Evolutionary conservation across 2,888 invertebrate genomes (phyloP), one percentile per base, ranked within the genome.

Genomic region (Lepetodrilus schrolli): DNA sequence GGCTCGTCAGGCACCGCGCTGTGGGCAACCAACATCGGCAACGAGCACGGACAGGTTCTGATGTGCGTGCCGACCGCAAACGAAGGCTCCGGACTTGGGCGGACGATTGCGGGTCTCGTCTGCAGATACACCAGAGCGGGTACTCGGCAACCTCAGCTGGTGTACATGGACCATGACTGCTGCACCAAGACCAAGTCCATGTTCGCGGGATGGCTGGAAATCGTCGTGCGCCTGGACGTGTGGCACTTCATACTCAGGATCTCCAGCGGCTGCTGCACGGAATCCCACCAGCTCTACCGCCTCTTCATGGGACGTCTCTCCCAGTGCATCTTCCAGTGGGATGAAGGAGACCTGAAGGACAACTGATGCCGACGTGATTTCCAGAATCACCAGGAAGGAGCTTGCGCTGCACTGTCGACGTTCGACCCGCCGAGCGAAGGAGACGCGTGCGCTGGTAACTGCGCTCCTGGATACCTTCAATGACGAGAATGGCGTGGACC

Each of bases 81-180:
- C 0, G 83, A 83, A 43, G 82, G 82, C 1, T 17, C 37, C 3
- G 81, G 81, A 4, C 74, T 84, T 0, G 50, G 21, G 0, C 13
- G 21, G 7, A 82, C 84, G 80, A 48, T 74, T 0, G 30, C 20
- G 0, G 84, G 84, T 0, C 30, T 85, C 20, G 49, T 80, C 2
- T 17, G 37, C 3, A 66, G 82, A 3, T 83, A 83, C 74, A 1
- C 8, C n/a, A 36, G 20, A 23, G 83, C 80, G 0, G 70, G 65
- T 17, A 74, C 76, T 1, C 69, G 58, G 1, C 80, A 83, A 2
- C 83, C 86, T 0, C 3, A 65, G n/a, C 48, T 84, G 0, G 50
- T 85, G 17, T 85, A 85, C 68, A 81, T 82, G 2, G 84, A 85
- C 73, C 43, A 80, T 5, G 83, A 83, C 70, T 85, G 84, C 68